phyloP scores from a whole-genome alignment of 30 jellyfish, hydroid and myxozoan species.

The Aurelia sp. region DNA sequence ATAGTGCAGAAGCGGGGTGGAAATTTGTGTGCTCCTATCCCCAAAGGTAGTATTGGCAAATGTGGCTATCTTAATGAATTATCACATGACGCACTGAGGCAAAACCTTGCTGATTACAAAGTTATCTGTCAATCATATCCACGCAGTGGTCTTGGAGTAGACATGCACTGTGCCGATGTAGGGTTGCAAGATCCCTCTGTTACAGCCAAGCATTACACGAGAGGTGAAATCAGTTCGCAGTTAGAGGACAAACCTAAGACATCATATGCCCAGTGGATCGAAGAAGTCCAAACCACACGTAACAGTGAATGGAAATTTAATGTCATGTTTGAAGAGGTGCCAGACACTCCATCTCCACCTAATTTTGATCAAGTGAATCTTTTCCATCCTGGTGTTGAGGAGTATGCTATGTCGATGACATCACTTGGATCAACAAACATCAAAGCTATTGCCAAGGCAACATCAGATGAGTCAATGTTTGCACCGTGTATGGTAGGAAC shows the following conservation, averaged over 20 bases:
- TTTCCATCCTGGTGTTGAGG: conserved; percentile 66
- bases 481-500: conserved; percentile 80
- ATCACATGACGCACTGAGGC: conserved; percentile 30
- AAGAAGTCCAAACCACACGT: conserved; percentile 59
- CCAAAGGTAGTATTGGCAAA: conserved; percentile 57
- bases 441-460: conserved; percentile 56
- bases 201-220: conserved; percentile 43
- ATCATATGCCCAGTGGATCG: conserved; percentile 63
- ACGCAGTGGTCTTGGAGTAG: conserved; percentile 63
- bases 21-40: conserved; percentile 70
- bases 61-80: conserved; percentile 60
- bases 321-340: conserved; percentile 48
- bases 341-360: conserved; percentile 62
- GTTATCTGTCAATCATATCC: conserved; percentile 44
- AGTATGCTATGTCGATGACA: conserved; percentile 64
- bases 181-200: conserved; percentile 66
- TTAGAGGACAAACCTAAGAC: conserved; percentile 2
- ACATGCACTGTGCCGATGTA: conserved; percentile 70
- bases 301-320: conserved; percentile 71
- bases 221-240: background rate
- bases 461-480: conserved; percentile 39
- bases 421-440: conserved; percentile 48
- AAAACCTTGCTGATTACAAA: conserved; percentile 47
- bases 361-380: conserved; percentile 36
- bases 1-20: conserved; percentile 72